Evolutionary conservation across 2,888 invertebrate genomes (phyloP).

Genomic region (Rhodophaea formosa): DNA sequence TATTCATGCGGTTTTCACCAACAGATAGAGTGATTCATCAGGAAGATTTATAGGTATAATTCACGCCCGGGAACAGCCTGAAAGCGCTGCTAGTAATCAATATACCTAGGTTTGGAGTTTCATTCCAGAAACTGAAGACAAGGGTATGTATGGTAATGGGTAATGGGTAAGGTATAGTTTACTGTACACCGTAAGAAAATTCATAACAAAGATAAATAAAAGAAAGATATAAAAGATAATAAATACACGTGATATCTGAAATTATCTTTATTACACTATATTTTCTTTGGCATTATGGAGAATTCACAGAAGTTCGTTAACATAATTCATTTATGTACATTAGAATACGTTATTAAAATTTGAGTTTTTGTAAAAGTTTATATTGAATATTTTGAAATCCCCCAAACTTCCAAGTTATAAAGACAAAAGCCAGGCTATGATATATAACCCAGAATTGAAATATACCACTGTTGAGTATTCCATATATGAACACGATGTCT

Average conservation of each 20-base stretch:
- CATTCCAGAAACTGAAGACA: no score
- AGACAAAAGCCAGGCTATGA: conserved; percentile 77
- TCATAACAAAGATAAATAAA: no score
- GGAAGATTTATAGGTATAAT: no score
- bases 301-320: conserved; percentile 44
- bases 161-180: no score
- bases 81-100: no score
- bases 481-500: conserved; percentile 70
- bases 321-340: conserved; percentile 20
- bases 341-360: conserved; percentile 23
- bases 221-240: no score
- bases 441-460: conserved; percentile 80
- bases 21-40: no score
- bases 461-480: conserved; percentile 58
- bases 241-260: background rate
- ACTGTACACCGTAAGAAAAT: no score
- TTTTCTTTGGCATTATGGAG: conserved; percentile 46
- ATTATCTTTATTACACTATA: conserved; percentile 27
- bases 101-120: no score
- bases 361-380: conserved; percentile 62
- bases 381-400: conserved; percentile 83
- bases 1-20: no score
- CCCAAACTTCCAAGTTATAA: conserved; percentile 78
- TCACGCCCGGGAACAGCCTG: no score
- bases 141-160: no score